phyloP scores from a whole-genome alignment of 2,888 invertebrate genomes.

The Tetranychus truncatus region DNA sequence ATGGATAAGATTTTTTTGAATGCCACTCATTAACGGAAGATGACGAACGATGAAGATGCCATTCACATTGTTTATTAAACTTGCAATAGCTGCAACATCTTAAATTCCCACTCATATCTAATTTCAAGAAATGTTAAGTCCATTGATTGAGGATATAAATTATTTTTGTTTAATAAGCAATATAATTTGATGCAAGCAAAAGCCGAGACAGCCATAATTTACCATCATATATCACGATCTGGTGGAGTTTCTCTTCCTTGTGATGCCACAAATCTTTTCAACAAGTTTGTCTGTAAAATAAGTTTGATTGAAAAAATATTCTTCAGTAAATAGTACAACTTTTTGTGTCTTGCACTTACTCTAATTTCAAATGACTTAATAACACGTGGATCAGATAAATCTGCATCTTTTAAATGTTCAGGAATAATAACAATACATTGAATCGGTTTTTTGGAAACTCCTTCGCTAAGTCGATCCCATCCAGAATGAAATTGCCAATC shows the following conservation, averaged over 20 bases:
- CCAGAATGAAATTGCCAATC: conserved; percentile 4
- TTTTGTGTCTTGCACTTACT: neutral
- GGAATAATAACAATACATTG: neutral
- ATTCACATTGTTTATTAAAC: too few species aligned
- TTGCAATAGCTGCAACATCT: too few species aligned
- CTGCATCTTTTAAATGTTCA: neutral
- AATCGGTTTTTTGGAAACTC: neutral
- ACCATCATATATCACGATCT: neutral
- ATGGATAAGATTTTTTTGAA: too few species aligned
- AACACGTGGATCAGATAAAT: neutral
- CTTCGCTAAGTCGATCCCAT: neutral
- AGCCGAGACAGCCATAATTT: neutral
- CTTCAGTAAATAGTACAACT: neutral
- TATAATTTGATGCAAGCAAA: neutral
- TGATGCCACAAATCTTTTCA: neutral
- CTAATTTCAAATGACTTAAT: conserved; percentile 4
- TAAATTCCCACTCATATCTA: too few species aligned
- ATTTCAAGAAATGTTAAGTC: too few species aligned
- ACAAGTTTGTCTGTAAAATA: neutral
- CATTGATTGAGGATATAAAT: neutral
- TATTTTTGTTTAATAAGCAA: neutral
- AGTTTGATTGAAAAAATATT: neutral
- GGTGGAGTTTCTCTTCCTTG: neutral
- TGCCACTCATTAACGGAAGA: too few species aligned
- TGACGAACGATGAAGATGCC: too few species aligned